Evolutionary conservation across 1,140 invertebrate species (phyloP).

Genomic region (Solen grandis): DNA sequence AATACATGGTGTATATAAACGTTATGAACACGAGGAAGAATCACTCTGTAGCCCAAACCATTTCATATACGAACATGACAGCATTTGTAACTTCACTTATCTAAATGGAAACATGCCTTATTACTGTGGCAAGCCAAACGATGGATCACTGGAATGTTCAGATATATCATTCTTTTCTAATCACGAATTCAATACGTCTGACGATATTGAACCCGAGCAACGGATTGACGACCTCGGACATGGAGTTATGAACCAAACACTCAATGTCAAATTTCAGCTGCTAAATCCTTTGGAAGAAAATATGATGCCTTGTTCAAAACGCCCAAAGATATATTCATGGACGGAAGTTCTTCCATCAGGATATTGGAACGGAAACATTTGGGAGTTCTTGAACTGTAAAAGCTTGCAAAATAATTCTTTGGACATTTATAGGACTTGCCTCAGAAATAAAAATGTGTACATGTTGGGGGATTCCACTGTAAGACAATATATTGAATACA

Average conservation of each 20-base stretch:
- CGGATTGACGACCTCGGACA: background rate
- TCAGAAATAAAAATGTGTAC: constrained; percentile 20
- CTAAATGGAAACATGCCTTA: constrained; percentile 41
- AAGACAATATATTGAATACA: constrained; percentile 34
- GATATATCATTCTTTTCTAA: constrained; percentile 22
- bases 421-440: constrained; percentile 8
- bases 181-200: background rate
- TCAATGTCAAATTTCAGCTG: background rate
- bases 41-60: constrained; percentile 24
- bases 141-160: background rate
- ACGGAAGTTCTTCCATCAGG: background rate
- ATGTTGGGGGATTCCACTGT: constrained; percentile 35
- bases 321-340: background rate
- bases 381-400: constrained; percentile 23
- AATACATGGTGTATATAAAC: constrained; percentile 17
- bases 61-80: background rate
- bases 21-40: background rate
- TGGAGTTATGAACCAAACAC: background rate
- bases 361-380: constrained; percentile 20
- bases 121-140: constrained; percentile 38
- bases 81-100: constrained; percentile 39
- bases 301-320: background rate
- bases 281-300: too few species aligned
- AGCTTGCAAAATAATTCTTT: background rate
- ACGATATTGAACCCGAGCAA: background rate